Base-by-base conservation (phyloP, 2,888 invertebrate genomes). In the Eupithecia abbreviata region DNA sequence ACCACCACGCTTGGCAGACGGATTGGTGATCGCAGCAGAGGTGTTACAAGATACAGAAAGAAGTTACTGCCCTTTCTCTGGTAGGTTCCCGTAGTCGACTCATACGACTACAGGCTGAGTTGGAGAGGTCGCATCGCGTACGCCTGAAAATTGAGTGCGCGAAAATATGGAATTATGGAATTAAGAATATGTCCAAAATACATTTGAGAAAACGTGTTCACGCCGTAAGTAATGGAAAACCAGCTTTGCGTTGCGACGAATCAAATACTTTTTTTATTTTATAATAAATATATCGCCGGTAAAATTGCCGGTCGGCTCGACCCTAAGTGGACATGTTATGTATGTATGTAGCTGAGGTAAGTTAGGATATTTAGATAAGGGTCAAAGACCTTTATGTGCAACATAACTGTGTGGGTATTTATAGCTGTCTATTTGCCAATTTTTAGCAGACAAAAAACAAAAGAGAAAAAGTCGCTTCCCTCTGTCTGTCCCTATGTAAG, bases 301-400 rank as follows among this genome's bases (percentile, higher is more conserved):
- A 18, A 68, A 18, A 15, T 68, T 68, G 67, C 67, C 43, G 4
- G 67, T 45, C 45, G n/a, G n/a, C 13, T 43, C 45, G 15, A 66
- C 42, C 42, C 42, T 7, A 42, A 58, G 18, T 4, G 10, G 30
- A 30, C 30, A 10, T 12, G 42, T 68, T 66, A n/a, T 67, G 42
- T 43, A 62, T 30, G 30, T 68, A 62, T 62, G 62, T 62, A 30
- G 58, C 58, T 58, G 18, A 58, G 10, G 62, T 62, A 62, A 30
- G 62, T 62, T 30, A 30, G 2, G n/a, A 45, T 68, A 15, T 45
- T 68, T 68, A 68, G 43, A 42, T 68, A 68, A 45, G 67, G 67
- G 43, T 68, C 43, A 68, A 68, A 43, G 43, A 68, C 67, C 67
- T 45, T n/a, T 67, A 67, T 10, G 67, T 67, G 4, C 43, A 13